Base-by-base conservation (phyloP, 1,140 invertebrate species). In the Mya arenaria region DNA sequence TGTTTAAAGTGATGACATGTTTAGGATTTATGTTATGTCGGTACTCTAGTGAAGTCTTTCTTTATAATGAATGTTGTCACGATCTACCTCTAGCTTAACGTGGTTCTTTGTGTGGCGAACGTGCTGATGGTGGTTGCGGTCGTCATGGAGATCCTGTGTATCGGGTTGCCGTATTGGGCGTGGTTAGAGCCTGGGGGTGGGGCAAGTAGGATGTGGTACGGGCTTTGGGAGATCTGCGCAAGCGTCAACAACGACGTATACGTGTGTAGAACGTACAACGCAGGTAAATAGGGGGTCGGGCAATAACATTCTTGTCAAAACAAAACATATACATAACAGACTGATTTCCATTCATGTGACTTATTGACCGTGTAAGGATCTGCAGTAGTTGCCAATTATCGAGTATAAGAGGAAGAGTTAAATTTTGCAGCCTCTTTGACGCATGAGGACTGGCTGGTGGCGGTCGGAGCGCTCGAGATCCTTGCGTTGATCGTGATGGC, bases 181-280 rank as follows among this genome's bases (percentile, higher is more conserved):
- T 34, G 62, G 28, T 6, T 34, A 13, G 56, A 34, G 8, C 23
- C 58, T 32, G 5, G 62, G 28, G 1, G 32, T 1, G 72, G 72
- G 1, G 17, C 25, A 6, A 41, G 34, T 3, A 37, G 37, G 10
- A 19, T 34, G 25, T 75, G 41, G 41, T 75, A 63, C 25, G 73
- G 73, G 3, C 37, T 75, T 0, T 75, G 58, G 58, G 73, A 75
- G 36, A 41, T 37, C 25, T 75, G 73, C 25, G 73, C 58, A 0
- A 75, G 73, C 44, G 73, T 75, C 37, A 63, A n/a, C 34, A 37
- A 37, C 6, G 73, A 75, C 39, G 30, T 48, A 25, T 75, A 75
- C 36, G 60, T 63, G 4, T 75, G 73, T 41, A 36, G 73, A 19
- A 39, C 73, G 1, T 75, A 75, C 52, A 30, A 17, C 5, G 36